Evolutionary conservation across 2,888 invertebrate species (phyloP).

Genomic region (Nomada ruficornis): DNA sequence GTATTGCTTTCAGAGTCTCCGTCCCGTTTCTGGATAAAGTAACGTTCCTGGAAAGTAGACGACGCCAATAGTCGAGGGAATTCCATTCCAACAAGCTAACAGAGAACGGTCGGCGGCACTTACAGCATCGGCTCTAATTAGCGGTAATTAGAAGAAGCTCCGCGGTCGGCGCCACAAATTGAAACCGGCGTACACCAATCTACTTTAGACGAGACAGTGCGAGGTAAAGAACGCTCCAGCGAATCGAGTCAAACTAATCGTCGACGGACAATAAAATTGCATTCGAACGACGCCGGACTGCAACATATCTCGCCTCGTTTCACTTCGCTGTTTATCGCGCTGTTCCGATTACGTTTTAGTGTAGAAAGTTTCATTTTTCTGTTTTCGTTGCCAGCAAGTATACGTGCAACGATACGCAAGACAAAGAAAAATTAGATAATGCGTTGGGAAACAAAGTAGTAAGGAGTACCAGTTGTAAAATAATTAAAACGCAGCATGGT

Average conservation of each 20-base stretch:
- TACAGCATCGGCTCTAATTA: slow-evolving; percentile 73
- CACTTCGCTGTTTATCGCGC: not conserved
- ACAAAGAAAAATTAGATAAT: no score
- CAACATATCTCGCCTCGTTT: not conserved
- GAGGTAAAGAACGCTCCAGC: slow-evolving; percentile 38
- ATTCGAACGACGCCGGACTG: slow-evolving; percentile 6
- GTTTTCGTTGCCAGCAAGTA: no score
- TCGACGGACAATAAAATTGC: slow-evolving; percentile 52
- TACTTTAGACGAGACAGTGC: slow-evolving; percentile 26
- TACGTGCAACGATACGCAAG: no score
- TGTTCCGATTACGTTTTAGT: not conserved
- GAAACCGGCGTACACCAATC: slow-evolving; percentile 65
- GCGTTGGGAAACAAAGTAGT: no score
- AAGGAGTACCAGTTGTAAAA: no score
- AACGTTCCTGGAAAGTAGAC: slow-evolving; percentile 55
- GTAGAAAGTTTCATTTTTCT: no score
- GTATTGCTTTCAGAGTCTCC: slow-evolving; percentile 1
- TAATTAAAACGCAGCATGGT: no score
- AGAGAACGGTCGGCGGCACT: slow-evolving; percentile 53
- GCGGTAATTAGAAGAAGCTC: slow-evolving; percentile 76
- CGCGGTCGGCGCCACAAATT: slow-evolving; percentile 72
- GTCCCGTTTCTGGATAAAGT: slow-evolving; percentile 35
- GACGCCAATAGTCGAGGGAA: slow-evolving; percentile 45
- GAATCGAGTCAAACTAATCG: slow-evolving; percentile 61
- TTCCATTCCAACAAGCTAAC: slow-evolving; percentile 48